Conservation (phyloP, 2,113 vertebrate species). For the Gorsachius goisagi region DNA sequence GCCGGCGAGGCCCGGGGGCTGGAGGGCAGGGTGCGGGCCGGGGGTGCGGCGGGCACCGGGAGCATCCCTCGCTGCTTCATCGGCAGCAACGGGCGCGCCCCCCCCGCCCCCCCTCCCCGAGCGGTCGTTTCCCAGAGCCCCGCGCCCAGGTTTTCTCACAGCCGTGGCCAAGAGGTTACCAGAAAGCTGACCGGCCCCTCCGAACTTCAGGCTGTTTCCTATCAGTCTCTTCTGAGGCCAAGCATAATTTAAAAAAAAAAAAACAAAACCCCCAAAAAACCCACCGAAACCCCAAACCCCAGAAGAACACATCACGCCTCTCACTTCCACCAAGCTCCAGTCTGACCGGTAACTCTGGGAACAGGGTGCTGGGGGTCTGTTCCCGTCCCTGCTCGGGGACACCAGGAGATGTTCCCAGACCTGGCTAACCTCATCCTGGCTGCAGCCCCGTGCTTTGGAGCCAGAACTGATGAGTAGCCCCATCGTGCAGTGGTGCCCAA, state of each 20-base stretch:
- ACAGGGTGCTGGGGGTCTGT: background rate
- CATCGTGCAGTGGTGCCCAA: background rate
- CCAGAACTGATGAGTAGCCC: background rate
- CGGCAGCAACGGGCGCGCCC: accelerated
- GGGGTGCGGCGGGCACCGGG: background rate
- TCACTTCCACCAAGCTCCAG: background rate
- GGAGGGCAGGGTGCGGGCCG: background rate
- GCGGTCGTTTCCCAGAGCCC: background rate
- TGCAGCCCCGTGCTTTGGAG: accelerated
- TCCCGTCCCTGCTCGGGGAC: background rate
- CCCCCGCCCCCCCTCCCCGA: background rate
- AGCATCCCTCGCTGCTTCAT: background rate
- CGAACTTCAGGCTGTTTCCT: background rate
- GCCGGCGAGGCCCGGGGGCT: accelerated
- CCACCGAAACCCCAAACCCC: background rate
- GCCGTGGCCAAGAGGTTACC: background rate
- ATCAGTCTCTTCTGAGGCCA: background rate
- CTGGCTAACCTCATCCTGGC: accelerated
- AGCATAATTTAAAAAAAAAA: background rate
- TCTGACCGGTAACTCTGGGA: background rate
- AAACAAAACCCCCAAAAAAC: background rate
- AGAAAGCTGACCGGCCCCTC: background rate
- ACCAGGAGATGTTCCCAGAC: background rate
- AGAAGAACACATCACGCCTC: background rate
- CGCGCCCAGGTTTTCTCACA: background rate